Percentiles rank a stretch among this genome's conserved stretches.
phyloP scores from a whole-genome alignment of 2,797 vertebrate genomes.

The Ambastaia sidthimunki region DNA sequence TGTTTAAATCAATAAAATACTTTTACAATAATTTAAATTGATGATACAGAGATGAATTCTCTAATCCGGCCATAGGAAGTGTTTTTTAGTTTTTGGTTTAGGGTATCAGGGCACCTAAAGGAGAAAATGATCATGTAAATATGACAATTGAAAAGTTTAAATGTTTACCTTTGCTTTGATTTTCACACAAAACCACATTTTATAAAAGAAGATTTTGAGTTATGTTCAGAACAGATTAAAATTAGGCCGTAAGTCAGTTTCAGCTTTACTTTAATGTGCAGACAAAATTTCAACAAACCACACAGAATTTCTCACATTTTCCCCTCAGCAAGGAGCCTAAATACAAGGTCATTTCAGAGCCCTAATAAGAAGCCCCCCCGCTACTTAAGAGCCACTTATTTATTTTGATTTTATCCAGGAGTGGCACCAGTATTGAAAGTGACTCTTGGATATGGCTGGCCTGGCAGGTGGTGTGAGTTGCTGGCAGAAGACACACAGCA shows the following conservation, averaged over 20 bases:
- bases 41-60: no score
- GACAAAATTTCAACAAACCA: constrained; percentile 61
- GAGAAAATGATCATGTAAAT: neutral
- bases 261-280: constrained; percentile 22
- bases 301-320: constrained; percentile 77
- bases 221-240: neutral
- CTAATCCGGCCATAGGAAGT: neutral
- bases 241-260: neutral
- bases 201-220: neutral
- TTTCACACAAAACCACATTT: constrained; percentile 33
- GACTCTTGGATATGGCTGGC: constrained; percentile 67
- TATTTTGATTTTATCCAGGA: constrained; percentile 72
- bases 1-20: no score
- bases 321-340: constrained; percentile 71
- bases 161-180: neutral
- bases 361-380: constrained; percentile 59
- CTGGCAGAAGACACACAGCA: constrained; percentile 53
- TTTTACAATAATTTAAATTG: no score
- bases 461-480: constrained; percentile 68
- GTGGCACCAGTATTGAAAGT: constrained; percentile 70
- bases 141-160: neutral
- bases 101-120: neutral
- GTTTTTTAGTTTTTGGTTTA: neutral
- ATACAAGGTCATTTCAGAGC: constrained; percentile 66
- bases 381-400: constrained; percentile 72